Evolutionary conservation across 1,140 invertebrate species (phyloP).

Genomic region (Platorchestia sp.): DNA sequence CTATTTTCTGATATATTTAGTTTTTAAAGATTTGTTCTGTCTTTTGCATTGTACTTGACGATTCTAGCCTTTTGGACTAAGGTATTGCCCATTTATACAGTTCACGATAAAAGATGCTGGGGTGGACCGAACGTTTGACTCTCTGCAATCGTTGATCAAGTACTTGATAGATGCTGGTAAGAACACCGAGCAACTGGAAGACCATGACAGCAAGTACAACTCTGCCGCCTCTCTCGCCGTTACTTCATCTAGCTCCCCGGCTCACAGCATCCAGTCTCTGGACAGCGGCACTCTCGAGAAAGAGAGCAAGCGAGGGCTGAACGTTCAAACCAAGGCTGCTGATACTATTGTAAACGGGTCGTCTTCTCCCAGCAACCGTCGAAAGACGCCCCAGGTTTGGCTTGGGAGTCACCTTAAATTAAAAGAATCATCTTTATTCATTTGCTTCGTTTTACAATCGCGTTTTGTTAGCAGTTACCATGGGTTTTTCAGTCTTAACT

Average conservation of each 20-base stretch:
- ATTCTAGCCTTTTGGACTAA: too few species aligned
- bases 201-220: background rate
- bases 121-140: constrained; percentile 2
- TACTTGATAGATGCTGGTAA: constrained; percentile 11
- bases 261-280: background rate
- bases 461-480: too few species aligned
- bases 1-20: background rate
- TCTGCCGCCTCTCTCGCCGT: background rate
- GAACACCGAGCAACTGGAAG: background rate
- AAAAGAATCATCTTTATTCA: too few species aligned
- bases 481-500: too few species aligned
- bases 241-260: background rate
- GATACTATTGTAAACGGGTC: background rate
- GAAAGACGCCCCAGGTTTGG: background rate
- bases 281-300: background rate
- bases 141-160: background rate
- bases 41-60: background rate
- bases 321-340: background rate
- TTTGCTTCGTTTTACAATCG: too few species aligned
- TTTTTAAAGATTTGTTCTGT: background rate
- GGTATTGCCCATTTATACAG: background rate
- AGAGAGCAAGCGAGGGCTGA: background rate
- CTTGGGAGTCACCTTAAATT: background rate
- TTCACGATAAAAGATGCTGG: constrained; percentile 10
- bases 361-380: background rate